These are phyloP conservation scores for Acomys russatus DNA, from an alignment of 2,797 vertebrate species.

Conservation along the genomic window DNA sequence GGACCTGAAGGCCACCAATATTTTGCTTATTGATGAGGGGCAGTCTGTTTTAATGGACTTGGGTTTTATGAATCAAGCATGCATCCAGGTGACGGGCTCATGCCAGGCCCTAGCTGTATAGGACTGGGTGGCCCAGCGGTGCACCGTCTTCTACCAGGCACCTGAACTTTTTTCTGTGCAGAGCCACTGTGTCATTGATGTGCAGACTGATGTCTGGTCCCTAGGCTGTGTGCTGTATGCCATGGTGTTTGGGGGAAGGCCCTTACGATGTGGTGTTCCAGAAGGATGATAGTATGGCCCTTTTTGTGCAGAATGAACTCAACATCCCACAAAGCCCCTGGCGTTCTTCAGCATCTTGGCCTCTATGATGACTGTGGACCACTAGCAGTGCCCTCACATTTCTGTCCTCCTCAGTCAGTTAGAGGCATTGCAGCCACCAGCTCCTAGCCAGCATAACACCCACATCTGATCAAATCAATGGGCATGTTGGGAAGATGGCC, in stretches of 20 bases:
- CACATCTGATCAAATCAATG: slow-evolving; percentile 90
- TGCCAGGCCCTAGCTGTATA: slow-evolving; percentile 95
- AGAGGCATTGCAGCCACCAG: slow-evolving; percentile 91
- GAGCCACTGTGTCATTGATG: slow-evolving; percentile 95
- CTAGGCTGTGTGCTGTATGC: slow-evolving; percentile 97
- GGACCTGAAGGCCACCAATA: slow-evolving; percentile 98
- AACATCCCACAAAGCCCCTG: slow-evolving; percentile 93
- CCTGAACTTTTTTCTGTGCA: slow-evolving; percentile 95
- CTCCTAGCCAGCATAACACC: slow-evolving; percentile 90
- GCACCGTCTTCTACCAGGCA: slow-evolving; percentile 98
- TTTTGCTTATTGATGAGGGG: slow-evolving; percentile 95
- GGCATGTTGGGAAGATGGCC: not conserved
- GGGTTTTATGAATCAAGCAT: slow-evolving; percentile 97
- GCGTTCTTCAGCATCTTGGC: slow-evolving; percentile 93
- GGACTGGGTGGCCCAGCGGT: slow-evolving; percentile 98
- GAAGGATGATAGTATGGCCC: slow-evolving; percentile 97
- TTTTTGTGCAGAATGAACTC: slow-evolving; percentile 97
- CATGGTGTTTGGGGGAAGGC: slow-evolving; percentile 98
- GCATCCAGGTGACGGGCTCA: slow-evolving; percentile 92
- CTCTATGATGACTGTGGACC: slow-evolving; percentile 95
- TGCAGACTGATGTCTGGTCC: slow-evolving; percentile 98
- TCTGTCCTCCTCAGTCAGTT: slow-evolving; percentile 93
- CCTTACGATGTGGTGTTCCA: slow-evolving; percentile 95
- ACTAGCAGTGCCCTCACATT: slow-evolving; percentile 94
- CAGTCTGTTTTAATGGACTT: slow-evolving; percentile 87